Conservation (phyloP, 2,888 invertebrate species). For the Heterodera filipjevi region DNA sequence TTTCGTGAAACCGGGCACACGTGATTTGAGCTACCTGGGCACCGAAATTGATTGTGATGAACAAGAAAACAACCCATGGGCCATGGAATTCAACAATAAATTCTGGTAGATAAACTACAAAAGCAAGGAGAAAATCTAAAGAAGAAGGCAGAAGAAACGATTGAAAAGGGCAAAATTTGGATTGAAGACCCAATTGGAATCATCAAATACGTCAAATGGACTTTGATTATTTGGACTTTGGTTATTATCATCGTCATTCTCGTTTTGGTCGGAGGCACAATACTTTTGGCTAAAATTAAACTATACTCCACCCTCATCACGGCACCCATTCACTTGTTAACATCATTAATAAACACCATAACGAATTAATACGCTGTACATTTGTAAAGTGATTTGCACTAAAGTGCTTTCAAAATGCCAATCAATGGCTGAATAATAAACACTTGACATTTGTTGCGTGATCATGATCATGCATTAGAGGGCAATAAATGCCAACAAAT, state of each 20-base stretch:
- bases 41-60: too few species aligned
- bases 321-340: not conserved
- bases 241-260: not conserved
- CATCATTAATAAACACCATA: not conserved
- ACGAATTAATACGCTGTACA: too few species aligned
- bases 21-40: too few species aligned
- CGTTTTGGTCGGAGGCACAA: not conserved
- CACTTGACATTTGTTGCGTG: too few species aligned
- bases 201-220: not conserved
- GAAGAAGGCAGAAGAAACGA: not conserved
- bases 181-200: slow-evolving; percentile 16
- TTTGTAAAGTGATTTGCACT: too few species aligned
- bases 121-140: not conserved
- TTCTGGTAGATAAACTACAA: not conserved
- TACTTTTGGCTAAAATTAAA: not conserved
- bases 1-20: too few species aligned
- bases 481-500: too few species aligned
- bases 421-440: too few species aligned
- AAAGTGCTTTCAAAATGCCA: too few species aligned
- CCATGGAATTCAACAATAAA: not conserved
- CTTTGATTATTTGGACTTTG: too few species aligned
- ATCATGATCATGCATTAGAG: too few species aligned
- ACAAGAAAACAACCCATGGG: too few species aligned
- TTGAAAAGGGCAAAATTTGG: slow-evolving; percentile 5
- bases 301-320: not conserved